These are phyloP conservation scores for Drosophila ficusphila DNA, from an alignment of 1,140 invertebrate species.

Conservation along the genomic window DNA sequence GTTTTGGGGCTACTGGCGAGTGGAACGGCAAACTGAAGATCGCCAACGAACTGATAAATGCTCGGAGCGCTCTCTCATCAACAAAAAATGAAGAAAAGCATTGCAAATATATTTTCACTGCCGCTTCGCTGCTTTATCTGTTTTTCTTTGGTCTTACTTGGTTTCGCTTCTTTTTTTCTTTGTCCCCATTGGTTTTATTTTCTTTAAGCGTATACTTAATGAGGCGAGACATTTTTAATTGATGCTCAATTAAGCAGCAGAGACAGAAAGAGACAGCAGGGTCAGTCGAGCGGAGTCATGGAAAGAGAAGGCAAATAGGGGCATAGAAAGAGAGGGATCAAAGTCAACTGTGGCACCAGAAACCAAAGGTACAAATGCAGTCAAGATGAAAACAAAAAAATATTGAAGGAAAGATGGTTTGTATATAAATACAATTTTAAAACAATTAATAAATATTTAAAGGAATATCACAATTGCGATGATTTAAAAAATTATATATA, in stretches of 20 bases:
- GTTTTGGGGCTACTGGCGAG: background rate
- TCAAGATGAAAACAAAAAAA: background rate
- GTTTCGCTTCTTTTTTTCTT: background rate
- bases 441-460: no score
- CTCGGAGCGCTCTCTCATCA: conserved; percentile 12
- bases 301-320: conserved; percentile 7
- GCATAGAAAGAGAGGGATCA: conserved; percentile 1
- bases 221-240: conserved; percentile 79
- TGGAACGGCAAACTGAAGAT: conserved; percentile 14
- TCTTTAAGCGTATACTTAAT: conserved; percentile 61
- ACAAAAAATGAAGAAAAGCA: conserved; percentile 4
- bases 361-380: background rate
- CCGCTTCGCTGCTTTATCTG: conserved; percentile 12
- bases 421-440: no score
- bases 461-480: no score
- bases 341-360: conserved; percentile 15
- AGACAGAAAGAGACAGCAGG: conserved; percentile 9
- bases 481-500: no score
- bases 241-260: conserved; percentile 74
- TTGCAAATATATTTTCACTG: conserved; percentile 15
- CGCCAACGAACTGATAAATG: conserved; percentile 15
- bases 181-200: conserved; percentile 31
- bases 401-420: background rate
- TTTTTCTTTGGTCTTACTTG: background rate
- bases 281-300: conserved; percentile 20